Evolutionary conservation across 2,888 invertebrate species (phyloP).

Genomic region (Diaphora mendica): DNA sequence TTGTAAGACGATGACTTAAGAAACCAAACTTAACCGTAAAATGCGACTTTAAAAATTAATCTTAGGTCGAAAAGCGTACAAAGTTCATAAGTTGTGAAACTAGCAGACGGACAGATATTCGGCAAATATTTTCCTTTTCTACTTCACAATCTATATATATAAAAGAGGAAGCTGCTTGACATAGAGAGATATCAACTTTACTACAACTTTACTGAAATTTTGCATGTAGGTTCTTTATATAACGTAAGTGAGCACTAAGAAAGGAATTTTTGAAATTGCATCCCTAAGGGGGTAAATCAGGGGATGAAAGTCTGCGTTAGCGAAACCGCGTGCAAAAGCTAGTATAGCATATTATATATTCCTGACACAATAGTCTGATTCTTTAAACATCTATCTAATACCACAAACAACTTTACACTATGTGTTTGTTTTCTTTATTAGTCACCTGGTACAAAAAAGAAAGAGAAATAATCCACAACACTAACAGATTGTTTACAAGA

Average conservation of each 20-base stretch:
- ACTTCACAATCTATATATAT: too few species aligned
- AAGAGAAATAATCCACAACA: not conserved
- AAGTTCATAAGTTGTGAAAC: not conserved
- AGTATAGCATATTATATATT: not conserved
- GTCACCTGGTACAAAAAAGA: not conserved
- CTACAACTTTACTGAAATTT: too few species aligned
- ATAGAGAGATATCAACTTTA: too few species aligned
- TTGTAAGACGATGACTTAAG: not conserved
- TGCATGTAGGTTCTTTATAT: too few species aligned
- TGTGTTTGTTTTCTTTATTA: not conserved
- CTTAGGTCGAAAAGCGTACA: not conserved
- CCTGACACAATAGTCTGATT: not conserved
- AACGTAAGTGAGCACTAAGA: too few species aligned
- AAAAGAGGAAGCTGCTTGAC: too few species aligned
- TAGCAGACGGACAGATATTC: too few species aligned
- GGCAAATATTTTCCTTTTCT: not conserved
- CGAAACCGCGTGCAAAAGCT: too few species aligned
- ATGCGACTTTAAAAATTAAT: not conserved
- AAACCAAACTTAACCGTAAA: not conserved
- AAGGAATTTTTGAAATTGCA: too few species aligned
- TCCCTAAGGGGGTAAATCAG: too few species aligned
- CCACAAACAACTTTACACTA: too few species aligned
- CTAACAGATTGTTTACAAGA: not conserved
- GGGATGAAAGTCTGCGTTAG: too few species aligned
- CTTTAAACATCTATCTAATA: not conserved